Evolutionary conservation across 1,140 invertebrate species (phyloP), one percentile per base, ranked within the genome.

Genomic region (Zaprionus inermis): DNA sequence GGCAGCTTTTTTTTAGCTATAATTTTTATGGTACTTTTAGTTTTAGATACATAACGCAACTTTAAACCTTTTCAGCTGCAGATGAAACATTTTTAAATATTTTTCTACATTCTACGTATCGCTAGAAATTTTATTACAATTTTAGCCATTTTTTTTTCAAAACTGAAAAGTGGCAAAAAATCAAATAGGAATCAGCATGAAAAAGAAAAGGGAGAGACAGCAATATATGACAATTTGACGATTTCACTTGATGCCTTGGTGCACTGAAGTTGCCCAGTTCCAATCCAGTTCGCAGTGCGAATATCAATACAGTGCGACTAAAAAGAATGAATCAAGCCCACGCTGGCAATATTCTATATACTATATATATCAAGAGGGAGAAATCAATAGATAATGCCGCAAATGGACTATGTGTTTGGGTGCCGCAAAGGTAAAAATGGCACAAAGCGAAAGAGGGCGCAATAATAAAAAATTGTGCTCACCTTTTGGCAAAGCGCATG

Each of bases 401-500:
- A 66, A 46, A 56, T 59, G 30, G 34, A 59, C 54, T 41, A 52
- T 52, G 55, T 59, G 20, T 32, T 46, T 9, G n/a, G n/a, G n/a
- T n/a, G n/a, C n/a, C n/a, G n/a, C n/a, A 20, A 20, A 46, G 18
- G 20, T 16, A 11, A 12, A 20, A 12, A 16, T 3, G n/a, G 11
- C 44, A 61, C 5, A 44, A 32, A 20, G 44, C 10, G 22, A 30
- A 14, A 58, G 32, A 28, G 6, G 22, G 46, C n/a, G 28, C n/a
- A 54, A 52, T 32, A 30, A 55, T 58, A 36, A 56, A 41, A 52
- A 64, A 41, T 32, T 16, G 38, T 57, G 64, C 32, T 67, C 65
- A 67, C 44, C 65, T 67, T 67, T 67, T 51, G n/a, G 44, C 14
- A 20, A 67, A 67, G 64, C 49, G 64, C 64, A 51, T 67, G 32